Base-by-base conservation (phyloP, 2,113 vertebrate genomes). In the Petrocephalus microphthalmus region DNA sequence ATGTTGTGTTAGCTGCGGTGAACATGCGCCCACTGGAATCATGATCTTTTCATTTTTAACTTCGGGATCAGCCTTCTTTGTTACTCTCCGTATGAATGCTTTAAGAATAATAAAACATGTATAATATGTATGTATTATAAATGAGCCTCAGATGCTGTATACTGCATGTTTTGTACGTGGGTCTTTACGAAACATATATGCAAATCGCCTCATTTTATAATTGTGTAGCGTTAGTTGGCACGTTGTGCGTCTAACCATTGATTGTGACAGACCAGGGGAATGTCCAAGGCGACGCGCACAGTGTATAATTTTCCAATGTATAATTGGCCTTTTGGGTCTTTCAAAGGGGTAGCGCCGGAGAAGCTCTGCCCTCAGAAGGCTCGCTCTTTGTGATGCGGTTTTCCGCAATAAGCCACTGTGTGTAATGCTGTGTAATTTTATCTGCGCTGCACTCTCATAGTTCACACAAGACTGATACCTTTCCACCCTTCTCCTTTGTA, bases 381-480 rank as follows among this genome's bases (percentile, higher is more conserved):
- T 90, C 91, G 89, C 51, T 88, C 91, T 92, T 92, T 93, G 94
- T 94, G 93, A 93, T 93, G 93, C 92, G 92, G 92, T 93, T 93
- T 93, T 92, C 92, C 90, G 83, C 92, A 92, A 88, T 89, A 89
- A 90, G 89, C 88, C 91, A 81, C 89, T 85, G 89, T 54, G 91
- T 89, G 87, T 67, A 89, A 91, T 89, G 91, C 94, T 92, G 92
- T 94, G 96, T 96, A 96, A 97, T 96, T 95, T 95, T 95, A 96
- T 96, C 95, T 95, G 95, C 84, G 92, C 95, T 94, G 94, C 94
- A 91, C 94, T 94, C 96, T 94, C 95, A 95, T 93, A 94, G 96
- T 95, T 97, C 96, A 96, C 96, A 96, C 95, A 95, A 94, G 95
- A 93, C 94, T 93, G 95, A 96, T 97, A 96, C 95, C 95, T 96